Conservation (phyloP, 2,888 invertebrate species). For the Neoscelio sp. region DNA sequence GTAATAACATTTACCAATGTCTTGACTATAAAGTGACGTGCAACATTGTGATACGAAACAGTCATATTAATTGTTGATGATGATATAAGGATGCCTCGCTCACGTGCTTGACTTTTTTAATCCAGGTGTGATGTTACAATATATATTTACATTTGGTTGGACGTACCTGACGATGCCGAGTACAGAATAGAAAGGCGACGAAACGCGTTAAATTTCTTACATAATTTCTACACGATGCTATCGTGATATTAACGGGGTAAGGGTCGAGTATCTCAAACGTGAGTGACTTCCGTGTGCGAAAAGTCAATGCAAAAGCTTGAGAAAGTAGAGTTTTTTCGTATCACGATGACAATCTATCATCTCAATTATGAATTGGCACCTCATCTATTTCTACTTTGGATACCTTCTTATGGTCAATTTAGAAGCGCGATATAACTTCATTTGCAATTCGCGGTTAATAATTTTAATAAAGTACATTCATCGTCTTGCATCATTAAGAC, state of each 20-base stretch:
- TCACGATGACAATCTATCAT: slow-evolving; percentile 54
- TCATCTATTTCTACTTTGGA: not conserved
- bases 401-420: not conserved
- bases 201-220: slow-evolving; percentile 69
- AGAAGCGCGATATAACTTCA: slow-evolving; percentile 15
- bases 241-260: slow-evolving; percentile 68
- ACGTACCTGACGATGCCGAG: slow-evolving; percentile 55
- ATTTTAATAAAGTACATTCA: slow-evolving; percentile 37
- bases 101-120: slow-evolving; percentile 6
- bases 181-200: slow-evolving; percentile 68
- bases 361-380: slow-evolving; percentile 58
- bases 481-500: slow-evolving; percentile 36
- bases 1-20: slow-evolving; percentile 13
- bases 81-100: slow-evolving; percentile 39
- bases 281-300: slow-evolving; percentile 69
- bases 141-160: slow-evolving; percentile 60
- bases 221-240: slow-evolving; percentile 67
- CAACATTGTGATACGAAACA: too few species aligned
- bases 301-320: slow-evolving; percentile 67
- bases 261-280: slow-evolving; percentile 66
- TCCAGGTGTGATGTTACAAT: slow-evolving; percentile 32
- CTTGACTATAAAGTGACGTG: too few species aligned
- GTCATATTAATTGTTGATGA: not conserved
- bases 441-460: slow-evolving; percentile 43
- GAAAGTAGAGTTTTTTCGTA: slow-evolving; percentile 67